Percentiles rank a stretch among this genome's conserved stretches.
These are phyloP conservation scores for Apus apus DNA, from an alignment of 2,113 vertebrate species.

Conservation along the genomic window DNA sequence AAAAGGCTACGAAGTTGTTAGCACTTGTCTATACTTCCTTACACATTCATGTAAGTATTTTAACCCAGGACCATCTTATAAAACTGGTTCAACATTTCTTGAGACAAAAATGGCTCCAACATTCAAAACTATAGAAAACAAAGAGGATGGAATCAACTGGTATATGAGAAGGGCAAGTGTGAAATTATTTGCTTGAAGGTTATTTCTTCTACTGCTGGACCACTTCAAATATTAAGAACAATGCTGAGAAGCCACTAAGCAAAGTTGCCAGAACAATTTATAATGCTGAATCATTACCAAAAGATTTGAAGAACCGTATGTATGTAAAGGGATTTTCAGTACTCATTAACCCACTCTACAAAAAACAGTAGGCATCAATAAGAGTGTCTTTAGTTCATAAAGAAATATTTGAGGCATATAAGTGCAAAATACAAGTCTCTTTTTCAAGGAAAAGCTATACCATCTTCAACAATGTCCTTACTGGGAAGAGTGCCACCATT, in stretches of 20 bases:
- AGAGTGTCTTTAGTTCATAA: slow-evolving; percentile 11
- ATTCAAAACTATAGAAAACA: slow-evolving; percentile 33
- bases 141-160: slow-evolving; percentile 1
- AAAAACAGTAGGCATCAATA: slow-evolving; percentile 33
- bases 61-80: neutral
- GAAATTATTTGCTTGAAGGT: slow-evolving; percentile 15
- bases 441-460: slow-evolving; percentile 58
- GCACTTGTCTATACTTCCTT: neutral
- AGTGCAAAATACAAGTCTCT: slow-evolving; percentile 41
- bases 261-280: neutral
- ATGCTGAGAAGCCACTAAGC: slow-evolving; percentile 17
- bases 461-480: slow-evolving; percentile 68
- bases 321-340: neutral
- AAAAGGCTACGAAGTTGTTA: slow-evolving; percentile 7
- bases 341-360: slow-evolving; percentile 29
- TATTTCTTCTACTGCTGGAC: slow-evolving; percentile 34
- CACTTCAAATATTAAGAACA: slow-evolving; percentile 37
- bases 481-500: slow-evolving; percentile 65
- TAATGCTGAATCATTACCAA: neutral
- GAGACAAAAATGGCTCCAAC: neutral
- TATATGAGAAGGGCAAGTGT: neutral
- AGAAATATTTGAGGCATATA: slow-evolving; percentile 44
- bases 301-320: neutral
- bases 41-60: neutral
- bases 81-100: neutral